phyloP scores from a whole-genome alignment of 2,888 invertebrate genomes.

The Atrina japonica region DNA sequence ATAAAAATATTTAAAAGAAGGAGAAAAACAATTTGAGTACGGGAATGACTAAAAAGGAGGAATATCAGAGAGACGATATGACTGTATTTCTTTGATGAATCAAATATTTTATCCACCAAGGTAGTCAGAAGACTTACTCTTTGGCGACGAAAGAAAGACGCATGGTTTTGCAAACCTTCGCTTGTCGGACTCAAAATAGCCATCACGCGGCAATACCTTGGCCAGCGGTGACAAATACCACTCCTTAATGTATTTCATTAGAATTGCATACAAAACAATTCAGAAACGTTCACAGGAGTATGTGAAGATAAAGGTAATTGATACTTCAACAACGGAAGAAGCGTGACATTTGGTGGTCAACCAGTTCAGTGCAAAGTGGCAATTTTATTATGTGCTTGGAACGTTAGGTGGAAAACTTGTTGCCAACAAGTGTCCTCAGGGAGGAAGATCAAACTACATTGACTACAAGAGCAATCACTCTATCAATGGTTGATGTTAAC shows the following conservation, averaged over 20 bases:
- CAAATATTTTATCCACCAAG: background rate
- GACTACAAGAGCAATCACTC: conserved; percentile 16
- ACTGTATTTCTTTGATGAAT: background rate
- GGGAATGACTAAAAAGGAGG: conserved; percentile 12
- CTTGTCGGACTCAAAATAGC: background rate
- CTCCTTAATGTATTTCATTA: no score
- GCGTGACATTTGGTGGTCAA: background rate
- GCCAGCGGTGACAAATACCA: no score
- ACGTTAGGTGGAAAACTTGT: conserved; percentile 22
- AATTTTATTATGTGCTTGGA: conserved; percentile 13
- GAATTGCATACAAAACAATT: no score
- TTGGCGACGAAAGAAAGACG: background rate
- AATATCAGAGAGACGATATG: conserved; percentile 5
- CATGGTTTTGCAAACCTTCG: background rate
- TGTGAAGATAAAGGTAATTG: conserved; percentile 11
- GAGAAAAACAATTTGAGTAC: conserved; percentile 12
- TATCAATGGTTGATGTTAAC: conserved; percentile 11
- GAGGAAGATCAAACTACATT: conserved; percentile 16
- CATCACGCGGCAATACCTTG: no score
- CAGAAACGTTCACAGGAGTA: no score
- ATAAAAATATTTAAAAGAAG: background rate
- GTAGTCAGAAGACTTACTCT: conserved; percentile 1
- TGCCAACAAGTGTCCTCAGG: conserved; percentile 10
- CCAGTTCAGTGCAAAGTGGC: no score
- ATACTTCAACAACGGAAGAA: conserved; percentile 3